Conservation (phyloP, 1,140 invertebrate genomes). For the Pararge aegeria region DNA sequence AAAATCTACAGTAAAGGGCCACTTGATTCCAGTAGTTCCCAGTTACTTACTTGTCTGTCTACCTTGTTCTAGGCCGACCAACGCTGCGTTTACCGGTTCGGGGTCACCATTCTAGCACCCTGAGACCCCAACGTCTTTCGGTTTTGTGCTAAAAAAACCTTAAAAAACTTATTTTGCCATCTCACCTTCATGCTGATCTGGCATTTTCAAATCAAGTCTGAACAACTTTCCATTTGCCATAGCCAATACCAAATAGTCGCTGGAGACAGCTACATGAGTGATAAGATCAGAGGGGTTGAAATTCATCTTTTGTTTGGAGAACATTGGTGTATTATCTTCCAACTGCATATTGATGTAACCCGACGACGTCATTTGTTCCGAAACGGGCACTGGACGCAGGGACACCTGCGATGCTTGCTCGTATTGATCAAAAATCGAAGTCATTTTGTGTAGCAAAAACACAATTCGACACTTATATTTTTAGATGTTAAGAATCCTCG, state of each 20-base stretch:
- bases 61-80: no score
- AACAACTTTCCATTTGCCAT: conserved; percentile 91
- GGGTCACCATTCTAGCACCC: no score
- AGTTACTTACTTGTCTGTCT: no score
- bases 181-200: conserved; percentile 88
- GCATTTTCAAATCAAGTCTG: conserved; percentile 90
- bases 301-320: conserved; percentile 89
- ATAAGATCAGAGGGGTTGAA: conserved; percentile 88
- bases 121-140: no score
- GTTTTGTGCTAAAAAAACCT: no score
- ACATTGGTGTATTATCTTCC: conserved; percentile 87
- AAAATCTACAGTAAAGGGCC: no score
- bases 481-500: no score
- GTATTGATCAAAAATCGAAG: conserved; percentile 89
- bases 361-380: conserved; percentile 76
- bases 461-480: no score
- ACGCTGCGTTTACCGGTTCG: no score
- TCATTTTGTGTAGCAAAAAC: conserved; percentile 73
- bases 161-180: no score
- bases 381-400: conserved; percentile 46
- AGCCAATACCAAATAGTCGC: conserved; percentile 90
- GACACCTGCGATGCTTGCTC: conserved; percentile 84
- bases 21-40: no score
- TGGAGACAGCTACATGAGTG: conserved; percentile 89
- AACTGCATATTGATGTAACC: conserved; percentile 86